Evolutionary conservation across 2,113 vertebrate species (phyloP).

Genomic region (Myotis brandtii): DNA sequence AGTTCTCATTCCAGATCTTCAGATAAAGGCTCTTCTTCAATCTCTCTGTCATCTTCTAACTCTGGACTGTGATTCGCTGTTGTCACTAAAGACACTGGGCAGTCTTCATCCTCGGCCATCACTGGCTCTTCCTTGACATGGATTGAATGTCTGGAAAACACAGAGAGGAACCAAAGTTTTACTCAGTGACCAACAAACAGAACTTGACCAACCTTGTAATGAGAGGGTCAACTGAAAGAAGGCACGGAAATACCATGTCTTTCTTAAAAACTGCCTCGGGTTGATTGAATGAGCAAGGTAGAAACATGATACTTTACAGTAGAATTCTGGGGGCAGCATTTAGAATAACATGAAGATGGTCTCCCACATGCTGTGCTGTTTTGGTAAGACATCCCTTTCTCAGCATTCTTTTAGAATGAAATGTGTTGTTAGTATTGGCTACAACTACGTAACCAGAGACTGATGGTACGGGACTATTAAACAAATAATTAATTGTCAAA

Average conservation of each 20-base stretch:
- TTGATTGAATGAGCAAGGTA: constrained; percentile 58
- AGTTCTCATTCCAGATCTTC: constrained; percentile 97
- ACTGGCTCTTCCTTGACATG: constrained; percentile 99
- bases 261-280: constrained; percentile 56
- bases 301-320: constrained; percentile 64
- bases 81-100: constrained; percentile 99
- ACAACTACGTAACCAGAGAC: constrained; percentile 75
- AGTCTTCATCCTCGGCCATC: constrained; percentile 98
- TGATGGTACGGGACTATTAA: constrained; percentile 63
- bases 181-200: constrained; percentile 40
- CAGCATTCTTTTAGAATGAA: constrained; percentile 81
- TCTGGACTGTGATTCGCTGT: constrained; percentile 99
- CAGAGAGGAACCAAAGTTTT: constrained; percentile 39
- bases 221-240: constrained; percentile 58
- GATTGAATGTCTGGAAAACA: constrained; percentile 93
- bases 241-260: constrained; percentile 59
- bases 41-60: constrained; percentile 98
- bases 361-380: constrained; percentile 83
- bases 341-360: constrained; percentile 75
- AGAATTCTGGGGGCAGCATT: constrained; percentile 44
- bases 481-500: constrained; percentile 53
- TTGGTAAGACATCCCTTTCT: constrained; percentile 76
- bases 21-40: constrained; percentile 99
- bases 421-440: constrained; percentile 84
- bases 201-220: constrained; percentile 33